These are phyloP conservation scores for Chanos chanos DNA, from an alignment of 2,797 vertebrate species.

Conservation along the genomic window DNA sequence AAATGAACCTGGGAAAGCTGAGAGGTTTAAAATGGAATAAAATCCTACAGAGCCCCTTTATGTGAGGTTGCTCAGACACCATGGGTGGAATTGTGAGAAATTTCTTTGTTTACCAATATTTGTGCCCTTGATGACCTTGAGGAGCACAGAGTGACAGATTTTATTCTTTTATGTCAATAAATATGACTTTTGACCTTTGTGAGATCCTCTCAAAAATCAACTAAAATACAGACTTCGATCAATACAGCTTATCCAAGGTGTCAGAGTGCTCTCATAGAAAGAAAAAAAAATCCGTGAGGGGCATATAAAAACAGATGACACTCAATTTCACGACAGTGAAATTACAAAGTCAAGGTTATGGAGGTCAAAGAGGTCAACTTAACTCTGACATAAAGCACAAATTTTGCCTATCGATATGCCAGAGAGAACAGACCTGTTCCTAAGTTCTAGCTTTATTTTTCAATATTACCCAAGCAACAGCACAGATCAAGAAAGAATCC, in stretches of 20 bases:
- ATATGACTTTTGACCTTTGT: constrained; percentile 33
- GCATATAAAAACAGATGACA: not conserved
- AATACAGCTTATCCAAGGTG: constrained; percentile 22
- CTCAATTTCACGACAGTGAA: constrained; percentile 14
- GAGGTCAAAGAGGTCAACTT: not conserved
- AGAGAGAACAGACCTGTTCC: not conserved
- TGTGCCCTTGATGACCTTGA: too few species aligned
- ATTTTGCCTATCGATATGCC: not conserved
- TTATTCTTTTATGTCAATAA: constrained; percentile 8
- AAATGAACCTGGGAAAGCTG: too few species aligned
- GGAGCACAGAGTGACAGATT: not conserved
- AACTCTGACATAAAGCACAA: too few species aligned
- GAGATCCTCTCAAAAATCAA: constrained; percentile 10
- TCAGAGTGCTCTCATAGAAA: not conserved
- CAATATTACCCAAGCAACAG: too few species aligned
- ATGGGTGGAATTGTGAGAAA: too few species aligned
- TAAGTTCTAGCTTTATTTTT: too few species aligned
- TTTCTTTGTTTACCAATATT: too few species aligned
- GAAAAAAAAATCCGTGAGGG: not conserved
- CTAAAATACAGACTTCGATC: constrained; percentile 40
- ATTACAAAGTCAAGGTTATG: not conserved
- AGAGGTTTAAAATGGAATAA: too few species aligned
- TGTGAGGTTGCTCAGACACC: too few species aligned
- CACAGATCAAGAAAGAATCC: too few species aligned
- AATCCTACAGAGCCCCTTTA: too few species aligned